Evolutionary conservation across 2,888 invertebrate species (phyloP).

Genomic region (Acanthococcus lagerstroemiae): DNA sequence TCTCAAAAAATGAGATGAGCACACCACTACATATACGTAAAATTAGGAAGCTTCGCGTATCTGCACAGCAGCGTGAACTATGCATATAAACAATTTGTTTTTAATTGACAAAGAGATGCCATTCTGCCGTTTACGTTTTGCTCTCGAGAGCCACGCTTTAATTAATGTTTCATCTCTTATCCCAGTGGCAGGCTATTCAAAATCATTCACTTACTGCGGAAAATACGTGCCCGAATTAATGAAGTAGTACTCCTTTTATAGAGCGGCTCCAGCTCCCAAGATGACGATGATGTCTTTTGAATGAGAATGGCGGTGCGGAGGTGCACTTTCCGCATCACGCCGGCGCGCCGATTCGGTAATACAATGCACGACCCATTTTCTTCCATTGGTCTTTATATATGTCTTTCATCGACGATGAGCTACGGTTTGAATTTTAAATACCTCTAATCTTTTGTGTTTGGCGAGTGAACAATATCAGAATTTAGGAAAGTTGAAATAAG

Average conservation of each 20-base stretch:
- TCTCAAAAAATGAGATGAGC: no score
- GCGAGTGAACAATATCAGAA: not conserved
- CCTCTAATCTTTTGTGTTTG: conserved; percentile 10
- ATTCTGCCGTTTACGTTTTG: not conserved
- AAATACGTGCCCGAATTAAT: conserved; percentile 25
- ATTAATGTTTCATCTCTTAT: not conserved
- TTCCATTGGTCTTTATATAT: not conserved
- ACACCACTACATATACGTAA: no score
- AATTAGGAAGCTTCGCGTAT: no score
- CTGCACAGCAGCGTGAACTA: no score
- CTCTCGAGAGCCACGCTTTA: not conserved
- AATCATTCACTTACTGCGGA: conserved; percentile 20
- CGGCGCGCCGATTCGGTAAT: not conserved
- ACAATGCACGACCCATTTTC: not conserved
- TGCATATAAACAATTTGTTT: conserved; percentile 1
- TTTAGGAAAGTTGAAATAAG: not conserved
- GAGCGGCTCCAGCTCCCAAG: conserved; percentile 6
- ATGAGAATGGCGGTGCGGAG: not conserved
- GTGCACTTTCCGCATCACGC: not conserved
- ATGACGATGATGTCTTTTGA: conserved; percentile 21
- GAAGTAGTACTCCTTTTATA: conserved; percentile 22
- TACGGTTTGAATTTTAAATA: conserved; percentile 25
- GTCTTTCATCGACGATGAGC: not conserved
- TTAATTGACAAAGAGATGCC: not conserved
- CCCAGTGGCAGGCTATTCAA: conserved; percentile 11